Conservation (phyloP, 2,888 invertebrate species). For the Melinopterus prodromus region DNA sequence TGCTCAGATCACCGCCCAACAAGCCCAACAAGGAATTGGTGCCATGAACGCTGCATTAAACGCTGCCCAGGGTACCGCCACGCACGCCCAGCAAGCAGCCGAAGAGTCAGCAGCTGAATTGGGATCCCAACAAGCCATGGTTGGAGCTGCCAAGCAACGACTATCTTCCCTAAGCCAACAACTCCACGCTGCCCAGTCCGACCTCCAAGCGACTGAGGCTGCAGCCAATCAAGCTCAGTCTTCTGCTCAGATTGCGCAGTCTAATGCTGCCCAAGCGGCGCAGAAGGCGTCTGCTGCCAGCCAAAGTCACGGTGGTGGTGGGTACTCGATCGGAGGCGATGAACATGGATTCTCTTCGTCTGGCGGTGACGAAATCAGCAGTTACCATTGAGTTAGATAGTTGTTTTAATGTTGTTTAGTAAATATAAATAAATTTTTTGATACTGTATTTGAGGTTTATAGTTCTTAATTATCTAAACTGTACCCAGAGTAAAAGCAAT, state of each 20-base stretch:
- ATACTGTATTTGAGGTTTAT: not conserved
- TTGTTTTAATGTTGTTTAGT: not conserved
- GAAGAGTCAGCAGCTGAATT: constrained; percentile 78
- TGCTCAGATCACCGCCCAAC: constrained; percentile 75
- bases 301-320: constrained; percentile 25
- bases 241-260: constrained; percentile 77
- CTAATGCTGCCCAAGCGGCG: constrained; percentile 77
- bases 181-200: constrained; percentile 73
- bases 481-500: too few species aligned
- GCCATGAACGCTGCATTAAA: constrained; percentile 79
- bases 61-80: constrained; percentile 78
- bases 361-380: constrained; percentile 16
- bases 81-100: constrained; percentile 78
- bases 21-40: constrained; percentile 64
- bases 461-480: not conserved
- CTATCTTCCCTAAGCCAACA: constrained; percentile 75
- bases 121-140: constrained; percentile 78
- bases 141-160: constrained; percentile 76
- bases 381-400: constrained; percentile 22
- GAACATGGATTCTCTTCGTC: constrained; percentile 31
- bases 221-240: constrained; percentile 76
- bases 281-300: constrained; percentile 30
- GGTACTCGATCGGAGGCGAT: constrained; percentile 18
- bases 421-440: not conserved
- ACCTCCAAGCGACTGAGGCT: constrained; percentile 78